Conservation (phyloP, 1,140 invertebrate genomes). For the Danaus plexippus region DNA sequence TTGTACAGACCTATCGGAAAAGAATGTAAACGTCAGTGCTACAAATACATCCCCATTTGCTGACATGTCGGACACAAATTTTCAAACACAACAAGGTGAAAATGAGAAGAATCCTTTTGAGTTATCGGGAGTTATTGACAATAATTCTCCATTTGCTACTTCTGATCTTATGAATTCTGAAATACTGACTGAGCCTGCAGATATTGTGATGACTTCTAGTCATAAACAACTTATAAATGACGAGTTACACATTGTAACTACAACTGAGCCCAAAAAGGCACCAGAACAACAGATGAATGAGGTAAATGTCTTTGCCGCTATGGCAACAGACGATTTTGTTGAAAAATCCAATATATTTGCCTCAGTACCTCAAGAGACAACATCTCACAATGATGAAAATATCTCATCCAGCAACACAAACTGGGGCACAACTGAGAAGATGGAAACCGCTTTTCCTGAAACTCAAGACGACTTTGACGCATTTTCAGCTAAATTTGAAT, state of each 20-base stretch:
- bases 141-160: slow-evolving; percentile 15
- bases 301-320: slow-evolving; percentile 21
- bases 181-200: slow-evolving; percentile 15
- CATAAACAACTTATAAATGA: slow-evolving; percentile 21
- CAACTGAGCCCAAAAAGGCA: slow-evolving; percentile 7
- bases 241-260: slow-evolving; percentile 1
- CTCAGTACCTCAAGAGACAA: background rate
- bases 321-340: too few species aligned
- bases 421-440: slow-evolving; percentile 26
- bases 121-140: slow-evolving; percentile 12
- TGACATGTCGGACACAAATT: slow-evolving; percentile 28
- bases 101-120: slow-evolving; percentile 59
- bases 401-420: slow-evolving; percentile 19
- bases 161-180: slow-evolving; percentile 44
- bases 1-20: slow-evolving; percentile 39
- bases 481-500: slow-evolving; percentile 90
- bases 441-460: slow-evolving; percentile 70
- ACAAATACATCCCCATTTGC: slow-evolving; percentile 42
- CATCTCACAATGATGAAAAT: background rate
- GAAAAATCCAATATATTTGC: slow-evolving; percentile 2
- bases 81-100: slow-evolving; percentile 21
- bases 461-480: slow-evolving; percentile 76
- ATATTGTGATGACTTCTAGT: slow-evolving; percentile 19
- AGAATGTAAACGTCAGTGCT: slow-evolving; percentile 18
- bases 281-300: slow-evolving; percentile 12